Base-by-base conservation (phyloP, 1,140 invertebrate species). In the Drosophila watanabei region DNA sequence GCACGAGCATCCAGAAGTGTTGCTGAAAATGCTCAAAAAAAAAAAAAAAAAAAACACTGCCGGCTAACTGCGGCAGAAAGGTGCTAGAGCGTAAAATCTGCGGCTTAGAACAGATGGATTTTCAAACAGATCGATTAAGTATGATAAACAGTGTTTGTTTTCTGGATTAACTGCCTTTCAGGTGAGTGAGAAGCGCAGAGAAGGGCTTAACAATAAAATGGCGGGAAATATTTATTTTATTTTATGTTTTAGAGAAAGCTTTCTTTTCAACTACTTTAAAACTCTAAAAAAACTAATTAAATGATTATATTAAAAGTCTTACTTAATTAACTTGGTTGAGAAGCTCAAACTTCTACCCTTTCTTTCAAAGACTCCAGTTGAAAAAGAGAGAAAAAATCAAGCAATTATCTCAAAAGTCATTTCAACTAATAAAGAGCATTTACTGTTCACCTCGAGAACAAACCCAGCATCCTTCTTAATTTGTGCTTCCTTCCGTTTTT, bases 1-100 rank as follows among this genome's bases (percentile, higher is more conserved):
- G 59, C 70, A 9, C 52, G 24, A 71, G 63, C 37, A 68, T 24
- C 37, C 32, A 51, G 54, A 73, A 73, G 70, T 73, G 68, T 46
- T 51, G 68, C 56, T 51, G 52, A 37, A 41, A 51, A 72, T 59
- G 20, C 33, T 56, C 52, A 56, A 37, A 52, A 24, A 37, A 52
- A 52, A 37, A 54, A 56, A 37, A 52, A 24, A 37, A 52, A 52
- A 37, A 54, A 56, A 41, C 30, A 32, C 66, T 43, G 68, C 28
- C 28, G 52, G 64, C 33, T 32, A 48, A 5, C 2, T 11, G 6
- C 37, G n/a, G 49, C 41, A 32, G 56, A 28, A 51, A 49, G 45
- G 20, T 43, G 69, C 37, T 30, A 48, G 51, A 49, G 69, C 43
- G 30, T 46, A 49, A 72, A 70, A 71, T 71, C 35, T 39, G 43